A percentile compares a stretch with the other conserved stretches of the same genome.
Conservation (phyloP, 2,888 invertebrate species). For the Pseudoips prasinana region DNA sequence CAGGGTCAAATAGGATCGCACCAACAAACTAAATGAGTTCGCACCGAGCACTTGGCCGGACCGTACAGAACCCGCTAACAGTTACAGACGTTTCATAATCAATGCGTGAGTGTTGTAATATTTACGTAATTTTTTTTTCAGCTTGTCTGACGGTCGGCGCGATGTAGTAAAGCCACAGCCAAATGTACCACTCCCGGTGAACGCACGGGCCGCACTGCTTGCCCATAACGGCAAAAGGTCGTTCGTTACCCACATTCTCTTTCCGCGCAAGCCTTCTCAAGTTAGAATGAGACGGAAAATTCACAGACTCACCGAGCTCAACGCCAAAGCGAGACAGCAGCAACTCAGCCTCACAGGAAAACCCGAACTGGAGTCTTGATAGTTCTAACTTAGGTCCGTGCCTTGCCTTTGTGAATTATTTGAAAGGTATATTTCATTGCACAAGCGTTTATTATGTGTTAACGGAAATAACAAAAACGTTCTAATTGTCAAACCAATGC, state of each 20-base stretch:
- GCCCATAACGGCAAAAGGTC: constrained; percentile 79
- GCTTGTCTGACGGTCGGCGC: constrained; percentile 62
- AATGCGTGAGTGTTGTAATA: constrained; percentile 76
- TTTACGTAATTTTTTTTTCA: constrained; percentile 80
- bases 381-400: constrained; percentile 75
- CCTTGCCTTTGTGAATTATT: constrained; percentile 77
- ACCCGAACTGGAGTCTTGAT: constrained; percentile 78
- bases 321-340: constrained; percentile 49
- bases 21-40: constrained; percentile 58
- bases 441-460: constrained; percentile 61
- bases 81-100: constrained; percentile 68
- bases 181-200: constrained; percentile 65
- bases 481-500: constrained; percentile 48
- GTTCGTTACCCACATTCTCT: constrained; percentile 82
- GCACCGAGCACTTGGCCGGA: constrained; percentile 39
- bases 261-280: constrained; percentile 81
- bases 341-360: constrained; percentile 70
- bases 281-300: constrained; percentile 61
- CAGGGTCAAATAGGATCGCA: constrained; percentile 68
- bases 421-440: constrained; percentile 70
- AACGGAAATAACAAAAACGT: constrained; percentile 59
- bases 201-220: constrained; percentile 79
- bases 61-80: constrained; percentile 41
- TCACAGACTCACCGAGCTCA: constrained; percentile 32
- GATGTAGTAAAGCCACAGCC: constrained; percentile 44